Evolutionary conservation across 2,797 vertebrate species (phyloP).

Genomic region (Lepidocolaptes lacrymiger): DNA sequence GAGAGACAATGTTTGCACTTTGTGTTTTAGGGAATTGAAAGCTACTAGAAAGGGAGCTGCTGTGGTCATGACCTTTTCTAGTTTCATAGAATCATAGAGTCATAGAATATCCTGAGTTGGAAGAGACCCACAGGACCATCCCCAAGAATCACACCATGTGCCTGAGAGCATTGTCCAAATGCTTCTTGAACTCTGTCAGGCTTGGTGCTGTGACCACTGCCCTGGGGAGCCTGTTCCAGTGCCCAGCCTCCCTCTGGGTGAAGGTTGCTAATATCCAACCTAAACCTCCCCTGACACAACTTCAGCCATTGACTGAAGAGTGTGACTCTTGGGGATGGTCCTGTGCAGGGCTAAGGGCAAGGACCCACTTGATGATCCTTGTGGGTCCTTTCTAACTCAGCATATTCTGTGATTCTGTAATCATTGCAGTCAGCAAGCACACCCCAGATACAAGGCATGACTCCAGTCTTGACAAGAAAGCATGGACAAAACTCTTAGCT

Average conservation of each 20-base stretch:
- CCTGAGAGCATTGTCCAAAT: neutral
- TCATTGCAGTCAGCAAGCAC: neutral
- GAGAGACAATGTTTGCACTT: neutral
- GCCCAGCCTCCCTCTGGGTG: neutral
- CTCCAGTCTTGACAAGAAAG: neutral
- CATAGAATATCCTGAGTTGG: neutral
- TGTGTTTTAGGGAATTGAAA: neutral
- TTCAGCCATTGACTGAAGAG: accelerated
- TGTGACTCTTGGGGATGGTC: neutral
- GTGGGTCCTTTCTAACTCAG: neutral
- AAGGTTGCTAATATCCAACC: neutral
- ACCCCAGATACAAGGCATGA: neutral
- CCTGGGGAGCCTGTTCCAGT: neutral
- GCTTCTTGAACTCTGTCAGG: accelerated
- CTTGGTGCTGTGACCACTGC: neutral
- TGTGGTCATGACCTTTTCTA: neutral
- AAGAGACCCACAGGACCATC: neutral
- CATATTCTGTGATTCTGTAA: neutral
- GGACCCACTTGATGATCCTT: neutral
- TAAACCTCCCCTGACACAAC: neutral
- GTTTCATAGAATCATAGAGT: neutral
- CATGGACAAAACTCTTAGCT: neutral
- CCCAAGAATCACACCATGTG: neutral
- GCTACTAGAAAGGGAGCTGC: neutral
- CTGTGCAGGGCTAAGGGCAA: neutral